Evolutionary conservation across 2,888 invertebrate species (phyloP).

Genomic region (Lepeophtheirus nordmannii): DNA sequence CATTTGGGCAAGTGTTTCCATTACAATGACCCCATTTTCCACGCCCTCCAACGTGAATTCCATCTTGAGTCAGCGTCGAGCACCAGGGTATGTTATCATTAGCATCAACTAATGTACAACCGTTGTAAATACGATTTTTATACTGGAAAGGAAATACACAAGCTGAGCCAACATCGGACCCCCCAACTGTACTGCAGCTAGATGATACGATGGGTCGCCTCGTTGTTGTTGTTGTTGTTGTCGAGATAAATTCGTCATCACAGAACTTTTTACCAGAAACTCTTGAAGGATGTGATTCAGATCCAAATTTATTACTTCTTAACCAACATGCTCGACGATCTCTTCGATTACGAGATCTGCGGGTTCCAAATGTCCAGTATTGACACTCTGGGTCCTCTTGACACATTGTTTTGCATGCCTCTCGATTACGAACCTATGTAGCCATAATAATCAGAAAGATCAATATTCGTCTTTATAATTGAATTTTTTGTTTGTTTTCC

Average conservation of each 20-base stretch:
- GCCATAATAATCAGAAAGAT: not conserved
- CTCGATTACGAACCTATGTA: slow-evolving; percentile 1
- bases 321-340: not conserved
- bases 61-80: slow-evolving; percentile 2
- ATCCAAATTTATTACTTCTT: slow-evolving; percentile 3
- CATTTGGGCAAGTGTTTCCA: not conserved
- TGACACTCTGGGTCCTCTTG: not conserved
- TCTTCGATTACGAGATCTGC: slow-evolving; percentile 11
- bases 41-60: slow-evolving; percentile 10
- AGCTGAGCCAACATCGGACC: not conserved
- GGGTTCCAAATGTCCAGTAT: not conserved
- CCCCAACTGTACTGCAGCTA: slow-evolving; percentile 2
- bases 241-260: not conserved
- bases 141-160: slow-evolving; percentile 11
- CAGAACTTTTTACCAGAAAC: not conserved
- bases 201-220: not conserved
- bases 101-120: slow-evolving; percentile 12
- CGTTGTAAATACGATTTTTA: not conserved
- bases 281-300: not conserved
- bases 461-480: not conserved
- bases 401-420: not conserved
- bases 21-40: slow-evolving; percentile 18
- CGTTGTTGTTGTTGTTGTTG: no score
- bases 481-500: not conserved
- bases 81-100: slow-evolving; percentile 20